Percentiles rank a stretch among this genome's conserved stretches.
These are phyloP conservation scores for Melanotaenia nigrans DNA, from an alignment of 2,797 vertebrate genomes.

Conservation along the genomic window DNA sequence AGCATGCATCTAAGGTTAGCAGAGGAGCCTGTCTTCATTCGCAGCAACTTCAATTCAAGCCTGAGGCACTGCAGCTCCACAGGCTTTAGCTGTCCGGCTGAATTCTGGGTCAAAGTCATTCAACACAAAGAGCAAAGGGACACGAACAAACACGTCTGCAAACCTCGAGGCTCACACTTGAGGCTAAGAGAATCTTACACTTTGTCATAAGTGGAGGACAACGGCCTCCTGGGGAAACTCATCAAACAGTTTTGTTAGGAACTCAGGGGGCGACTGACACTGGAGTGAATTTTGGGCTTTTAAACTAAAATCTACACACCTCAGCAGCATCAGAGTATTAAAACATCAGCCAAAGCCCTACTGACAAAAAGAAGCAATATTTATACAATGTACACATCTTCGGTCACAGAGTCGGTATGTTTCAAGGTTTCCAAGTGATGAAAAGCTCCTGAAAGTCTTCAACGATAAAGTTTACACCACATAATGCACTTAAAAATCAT, in stretches of 20 bases:
- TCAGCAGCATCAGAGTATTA: constrained; percentile 15
- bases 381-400: constrained; percentile 22
- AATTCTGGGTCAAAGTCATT: constrained; percentile 42
- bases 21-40: constrained; percentile 49
- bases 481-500: constrained; percentile 22
- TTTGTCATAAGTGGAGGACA: constrained; percentile 31
- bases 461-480: constrained; percentile 53
- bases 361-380: constrained; percentile 28
- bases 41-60: constrained; percentile 54
- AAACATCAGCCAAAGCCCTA: constrained; percentile 35
- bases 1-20: constrained; percentile 45
- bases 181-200: constrained; percentile 29
- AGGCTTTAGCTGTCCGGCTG: constrained; percentile 40
- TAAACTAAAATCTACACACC: constrained; percentile 24
- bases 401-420: constrained; percentile 32
- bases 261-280: constrained; percentile 18
- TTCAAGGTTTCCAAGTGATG: constrained; percentile 19
- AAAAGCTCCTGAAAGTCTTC: constrained; percentile 31
- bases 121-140: constrained; percentile 26
- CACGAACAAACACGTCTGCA: constrained; percentile 38
- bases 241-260: constrained; percentile 27
- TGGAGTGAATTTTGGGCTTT: constrained; percentile 18
- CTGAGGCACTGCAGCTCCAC: constrained; percentile 43
- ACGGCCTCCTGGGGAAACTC: constrained; percentile 18
- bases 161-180: constrained; percentile 34